Base-by-base conservation (phyloP, 1,140 invertebrate species). In the Drosophila insularis region DNA sequence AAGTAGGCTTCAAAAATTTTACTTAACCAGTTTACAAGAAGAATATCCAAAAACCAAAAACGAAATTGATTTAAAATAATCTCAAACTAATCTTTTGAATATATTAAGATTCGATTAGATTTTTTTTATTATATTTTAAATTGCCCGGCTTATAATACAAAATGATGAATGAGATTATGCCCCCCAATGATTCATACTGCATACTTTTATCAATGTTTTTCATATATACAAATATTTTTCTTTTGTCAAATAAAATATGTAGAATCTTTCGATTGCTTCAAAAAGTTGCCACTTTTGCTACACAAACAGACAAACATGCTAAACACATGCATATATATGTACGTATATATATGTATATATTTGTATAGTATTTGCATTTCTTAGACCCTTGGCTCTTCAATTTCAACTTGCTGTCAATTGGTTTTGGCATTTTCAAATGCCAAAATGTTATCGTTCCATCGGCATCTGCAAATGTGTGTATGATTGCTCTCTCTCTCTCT, bases 281-380 rank as follows among this genome's bases (percentile, higher is more conserved):
- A 50, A 19, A 50, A 50, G 43, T 50, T 50, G 17, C 19, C 43
- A 50, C 43, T 50, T 50, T 43, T 19, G 8, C 17, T 21, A 8
- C 43, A 46, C 14, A 35, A 19, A 8, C 21, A 54, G 5, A 14
- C 53, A 55, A 17, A 11, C 23, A 43, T 39, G 37, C 17, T 53
- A 32, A 54, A 17, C 43, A 17, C 27, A 53, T n/a, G 14, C 23
- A 53, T 37, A 13, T 50, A 11, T 50, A 50, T 21, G 6, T 50
- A 11, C 19, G 19, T 21, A 50, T 17, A 2, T 50, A 0, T 23
- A 10, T 10, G 2, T 59, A 5, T 46, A 23, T 23, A 31, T 54
- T 21, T 61, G 32, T 81, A 74, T 84, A 71, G 10, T 21, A 50
- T 50, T 50, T 50, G 43, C 43, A 50, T 50, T 50, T 50, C 43